These are phyloP conservation scores for Spisula solida DNA, from an alignment of 2,888 invertebrate genomes.

Conservation along the genomic window DNA sequence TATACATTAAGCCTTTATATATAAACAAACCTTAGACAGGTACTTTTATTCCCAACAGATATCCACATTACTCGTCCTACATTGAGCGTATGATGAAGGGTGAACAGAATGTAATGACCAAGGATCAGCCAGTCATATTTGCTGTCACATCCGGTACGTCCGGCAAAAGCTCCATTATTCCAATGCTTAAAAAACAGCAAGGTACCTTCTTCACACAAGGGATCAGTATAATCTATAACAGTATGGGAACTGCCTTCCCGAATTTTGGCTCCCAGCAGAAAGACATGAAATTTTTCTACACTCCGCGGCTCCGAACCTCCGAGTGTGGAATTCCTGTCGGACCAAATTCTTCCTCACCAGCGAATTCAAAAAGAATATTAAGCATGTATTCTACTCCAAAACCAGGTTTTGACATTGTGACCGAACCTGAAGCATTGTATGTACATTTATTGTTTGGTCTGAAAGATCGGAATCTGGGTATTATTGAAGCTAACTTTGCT, in stretches of 20 bases:
- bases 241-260: constrained; percentile 79
- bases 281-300: constrained; percentile 83
- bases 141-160: constrained; percentile 86
- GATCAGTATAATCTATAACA: constrained; percentile 77
- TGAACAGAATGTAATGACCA: constrained; percentile 81
- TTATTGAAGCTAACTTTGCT: constrained; percentile 86
- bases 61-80: constrained; percentile 82
- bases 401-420: constrained; percentile 81
- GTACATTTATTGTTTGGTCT: constrained; percentile 85
- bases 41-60: constrained; percentile 55
- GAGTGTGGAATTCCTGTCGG: constrained; percentile 83
- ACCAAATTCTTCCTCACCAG: constrained; percentile 85
- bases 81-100: constrained; percentile 83
- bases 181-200: constrained; percentile 80
- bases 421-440: constrained; percentile 85
- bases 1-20: background rate
- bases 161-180: constrained; percentile 83
- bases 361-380: constrained; percentile 81
- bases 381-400: constrained; percentile 84
- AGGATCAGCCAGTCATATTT: constrained; percentile 80
- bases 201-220: constrained; percentile 80
- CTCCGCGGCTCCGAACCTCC: constrained; percentile 78
- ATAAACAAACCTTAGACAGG: too few species aligned
- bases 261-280: constrained; percentile 75
- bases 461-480: constrained; percentile 83